Base-by-base conservation (phyloP, 2,888 invertebrate genomes). In the Papilio elwesi region DNA sequence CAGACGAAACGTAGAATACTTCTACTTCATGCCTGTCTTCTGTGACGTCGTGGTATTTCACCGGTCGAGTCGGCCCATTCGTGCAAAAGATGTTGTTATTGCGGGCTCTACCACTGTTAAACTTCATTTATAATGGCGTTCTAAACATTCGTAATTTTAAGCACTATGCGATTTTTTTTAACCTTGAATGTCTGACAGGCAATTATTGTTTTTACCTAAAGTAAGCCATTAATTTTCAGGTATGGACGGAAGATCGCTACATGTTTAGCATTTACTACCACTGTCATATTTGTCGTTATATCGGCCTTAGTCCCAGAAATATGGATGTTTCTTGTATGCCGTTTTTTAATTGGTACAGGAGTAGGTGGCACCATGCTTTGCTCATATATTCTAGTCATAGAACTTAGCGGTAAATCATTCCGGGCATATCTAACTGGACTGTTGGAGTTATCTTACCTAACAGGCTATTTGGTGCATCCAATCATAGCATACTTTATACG, bases 361-460 rank as follows among this genome's bases (percentile, higher is more conserved):
- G 93, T 95, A 13, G 96, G 95, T 74, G 96, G 96, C 49, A 95
- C 95, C 2, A 96, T 96, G 95, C 92, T 96, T 26, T 95, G 95
- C 75, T 95, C 95, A 78, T 96, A 95, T 78, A 95, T 96, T 66
- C 90, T 96, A 47, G 89, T 95, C 36, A 95, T 95, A 84, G 96
- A 96, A 88, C 87, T 95, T 43, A 92, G 95, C 73, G 95, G 95
- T 55, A 93, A 92, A 74, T 89, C 91, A 6, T 92, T 92, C 85
- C 85, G 95, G 76, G 94, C 95, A 0, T 94, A 95, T 71, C 83
- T 95, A 10, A 91, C 94, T 7, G 95, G 95, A 48, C 80, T 95
- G 0, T 91, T 91, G 63, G 95, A 95, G 78, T 83, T 94, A 68
- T 91, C 95, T 11, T 95, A 94, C 78, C 85, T 95, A 52, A 74